phyloP scores from a whole-genome alignment of 2,113 vertebrate species.

The Malurus cyaneus region DNA sequence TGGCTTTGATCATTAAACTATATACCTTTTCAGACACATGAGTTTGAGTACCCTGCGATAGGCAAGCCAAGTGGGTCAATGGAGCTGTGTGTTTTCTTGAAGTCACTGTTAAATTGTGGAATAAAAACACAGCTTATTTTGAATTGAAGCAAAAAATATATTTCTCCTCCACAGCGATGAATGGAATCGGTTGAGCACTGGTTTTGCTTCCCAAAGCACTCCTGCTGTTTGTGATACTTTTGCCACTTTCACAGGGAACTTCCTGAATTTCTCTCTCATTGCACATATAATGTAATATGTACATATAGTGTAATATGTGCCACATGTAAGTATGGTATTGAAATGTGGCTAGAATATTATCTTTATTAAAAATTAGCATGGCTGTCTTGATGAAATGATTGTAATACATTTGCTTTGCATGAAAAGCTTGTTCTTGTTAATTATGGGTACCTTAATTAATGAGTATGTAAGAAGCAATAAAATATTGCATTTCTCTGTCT shows the following conservation, averaged over 20 bases:
- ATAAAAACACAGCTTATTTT: conserved; percentile 34
- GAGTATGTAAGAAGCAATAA: not conserved
- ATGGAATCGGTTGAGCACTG: not conserved
- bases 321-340: not conserved
- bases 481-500: not conserved
- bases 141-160: not conserved
- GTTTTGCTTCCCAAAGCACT: not conserved
- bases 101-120: not conserved
- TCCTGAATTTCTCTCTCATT: not conserved
- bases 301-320: not conserved
- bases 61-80: not conserved
- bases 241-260: not conserved
- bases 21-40: not conserved
- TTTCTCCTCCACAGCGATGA: not conserved
- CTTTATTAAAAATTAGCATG: not conserved
- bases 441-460: not conserved
- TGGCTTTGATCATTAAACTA: conserved; percentile 1
- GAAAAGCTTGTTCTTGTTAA: not conserved
- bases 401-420: not conserved
- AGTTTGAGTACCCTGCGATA: not conserved
- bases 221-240: not conserved
- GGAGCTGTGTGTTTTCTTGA: conserved; percentile 11
- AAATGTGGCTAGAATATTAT: not conserved
- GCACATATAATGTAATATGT: not conserved
- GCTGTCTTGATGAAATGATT: not conserved